Evolutionary conservation across 2,888 invertebrate species (phyloP), one percentile per base, ranked within the genome.

Genomic region (Hirtodrosophila histrioides): DNA sequence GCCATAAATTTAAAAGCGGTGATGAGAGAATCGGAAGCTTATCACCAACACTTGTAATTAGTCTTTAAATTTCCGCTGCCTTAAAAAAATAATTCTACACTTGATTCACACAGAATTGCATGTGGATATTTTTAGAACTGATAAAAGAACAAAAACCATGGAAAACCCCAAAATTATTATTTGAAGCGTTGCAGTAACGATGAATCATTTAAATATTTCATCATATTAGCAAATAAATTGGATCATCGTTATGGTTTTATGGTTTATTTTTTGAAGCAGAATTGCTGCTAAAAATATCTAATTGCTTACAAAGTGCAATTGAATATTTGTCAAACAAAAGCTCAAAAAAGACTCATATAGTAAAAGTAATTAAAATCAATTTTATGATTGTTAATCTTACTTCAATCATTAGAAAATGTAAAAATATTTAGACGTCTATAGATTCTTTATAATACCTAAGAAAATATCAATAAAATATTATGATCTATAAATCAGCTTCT

Each of bases 21-120:
- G 10, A 23, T 17, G 9, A 9, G 41, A 39, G 44, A 56, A 63
- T 53, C 27, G 49, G 27, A 10, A 36, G 50, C 57, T 70, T 69
- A 70, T 69, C 69, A 37, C 0, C 51, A 35, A 43, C 40, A 58
- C 63, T 64, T 57, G 49, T 57, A 58, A 70, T 70, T 70, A 64
- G 46, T 50, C 50, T 65, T 58, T 53, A 33, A 60, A 65, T 48
- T 31, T 29, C 17, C 17, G 17, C 17, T 17, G 49, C 58, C 49
- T 64, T 37, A 50, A 46, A 57, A 49, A 45, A 39, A 24, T 17
- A 39, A 24, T 17, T 50, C 7, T 11, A 35, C 29, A 31, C 45
- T 27, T 33, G 6, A 8, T n/a, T 3, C 27, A 37, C 31, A 45
- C 17, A 17, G 17, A 49, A 61, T 40, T 55, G n/a, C 12, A 44